Percentiles rank a stretch among this genome's conserved stretches.
Evolutionary conservation across 1,140 invertebrate species (phyloP).

Genomic region (Trissolcus basalis): DNA sequence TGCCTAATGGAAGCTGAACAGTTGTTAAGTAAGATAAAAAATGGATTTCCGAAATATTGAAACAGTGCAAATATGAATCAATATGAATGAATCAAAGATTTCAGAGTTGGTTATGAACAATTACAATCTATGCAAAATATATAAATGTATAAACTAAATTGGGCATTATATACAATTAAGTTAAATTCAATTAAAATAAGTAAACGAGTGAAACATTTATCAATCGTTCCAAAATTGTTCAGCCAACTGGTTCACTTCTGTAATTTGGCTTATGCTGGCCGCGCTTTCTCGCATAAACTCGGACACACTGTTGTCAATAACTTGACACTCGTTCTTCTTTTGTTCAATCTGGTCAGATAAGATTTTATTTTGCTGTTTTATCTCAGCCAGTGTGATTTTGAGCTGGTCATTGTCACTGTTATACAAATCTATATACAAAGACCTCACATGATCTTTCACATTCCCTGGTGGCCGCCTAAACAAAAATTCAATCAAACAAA

Average conservation of each 20-base stretch:
- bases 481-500: no score
- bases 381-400: neutral
- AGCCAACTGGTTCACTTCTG: neutral
- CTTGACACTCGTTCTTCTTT: neutral
- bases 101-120: no score
- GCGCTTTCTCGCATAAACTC: neutral
- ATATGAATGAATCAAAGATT: no score
- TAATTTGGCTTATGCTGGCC: neutral
- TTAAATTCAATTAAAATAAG: no score
- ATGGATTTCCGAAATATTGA: neutral
- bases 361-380: conserved; percentile 4
- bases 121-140: conserved; percentile 3
- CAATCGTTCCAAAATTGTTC: neutral
- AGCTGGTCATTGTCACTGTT: conserved; percentile 1
- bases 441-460: conserved; percentile 14
- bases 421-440: conserved; percentile 17
- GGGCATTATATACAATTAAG: no score
- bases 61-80: no score
- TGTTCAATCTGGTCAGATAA: neutral
- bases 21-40: conserved; percentile 11
- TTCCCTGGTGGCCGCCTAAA: conserved; percentile 21
- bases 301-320: neutral
- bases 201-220: no score
- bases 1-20: conserved; percentile 18
- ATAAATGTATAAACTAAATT: no score